phyloP scores from a whole-genome alignment of 2,797 vertebrate species.

The Squalus acanthias region DNA sequence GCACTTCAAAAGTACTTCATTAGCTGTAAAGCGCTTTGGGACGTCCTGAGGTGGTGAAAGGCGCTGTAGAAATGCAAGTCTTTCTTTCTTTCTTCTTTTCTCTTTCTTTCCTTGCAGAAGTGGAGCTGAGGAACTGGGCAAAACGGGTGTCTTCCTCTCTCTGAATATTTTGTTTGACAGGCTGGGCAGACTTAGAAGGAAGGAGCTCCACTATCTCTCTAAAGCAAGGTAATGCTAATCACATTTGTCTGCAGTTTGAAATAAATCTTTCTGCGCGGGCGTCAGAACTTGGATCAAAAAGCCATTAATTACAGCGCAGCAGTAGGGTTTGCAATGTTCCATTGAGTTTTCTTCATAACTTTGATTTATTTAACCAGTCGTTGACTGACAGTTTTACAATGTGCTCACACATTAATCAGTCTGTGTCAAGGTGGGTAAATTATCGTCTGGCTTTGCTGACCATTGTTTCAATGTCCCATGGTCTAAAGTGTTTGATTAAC shows the following conservation, averaged over 20 bases:
- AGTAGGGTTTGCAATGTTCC: neutral
- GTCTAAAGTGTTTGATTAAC: neutral
- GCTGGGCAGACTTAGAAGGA: neutral
- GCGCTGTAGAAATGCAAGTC: neutral
- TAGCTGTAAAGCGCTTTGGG: neutral
- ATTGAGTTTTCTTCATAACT: neutral
- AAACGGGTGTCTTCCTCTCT: neutral
- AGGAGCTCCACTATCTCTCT: neutral
- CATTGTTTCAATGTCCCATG: neutral
- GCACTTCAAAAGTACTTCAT: neutral
- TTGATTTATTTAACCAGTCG: neutral
- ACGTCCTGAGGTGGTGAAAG: neutral
- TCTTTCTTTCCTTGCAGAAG: neutral
- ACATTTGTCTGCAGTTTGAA: neutral
- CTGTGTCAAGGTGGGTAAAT: neutral
- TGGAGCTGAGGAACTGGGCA: neutral
- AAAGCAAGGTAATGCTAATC: neutral
- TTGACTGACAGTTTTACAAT: neutral
- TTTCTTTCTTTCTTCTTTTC: neutral
- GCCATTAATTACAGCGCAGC: neutral
- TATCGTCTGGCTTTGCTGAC: neutral
- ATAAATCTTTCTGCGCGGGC: neutral
- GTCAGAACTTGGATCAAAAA: neutral
- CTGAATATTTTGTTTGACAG: neutral
- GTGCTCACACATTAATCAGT: neutral